Conservation (phyloP, 2,113 vertebrate genomes). For the Passerina amoena region DNA sequence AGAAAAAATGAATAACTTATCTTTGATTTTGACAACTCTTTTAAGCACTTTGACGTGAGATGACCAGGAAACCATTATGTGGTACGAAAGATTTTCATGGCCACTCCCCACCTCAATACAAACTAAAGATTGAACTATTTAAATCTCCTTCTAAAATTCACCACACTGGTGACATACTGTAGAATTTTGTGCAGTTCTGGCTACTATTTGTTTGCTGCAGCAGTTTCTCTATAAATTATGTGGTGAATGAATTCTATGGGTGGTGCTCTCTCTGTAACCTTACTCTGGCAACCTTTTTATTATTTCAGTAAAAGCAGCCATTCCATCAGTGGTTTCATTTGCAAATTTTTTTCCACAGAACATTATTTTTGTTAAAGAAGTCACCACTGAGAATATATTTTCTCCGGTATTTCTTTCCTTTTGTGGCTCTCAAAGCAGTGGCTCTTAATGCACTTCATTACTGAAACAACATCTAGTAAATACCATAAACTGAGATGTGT, state of each 20-base stretch:
- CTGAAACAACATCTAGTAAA: neutral
- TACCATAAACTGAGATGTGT: neutral
- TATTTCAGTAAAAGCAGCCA: neutral
- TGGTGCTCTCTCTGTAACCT: neutral
- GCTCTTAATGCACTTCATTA: neutral
- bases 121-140: neutral
- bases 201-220: neutral
- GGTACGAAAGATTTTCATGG: neutral
- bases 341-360: neutral
- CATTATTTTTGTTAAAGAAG: neutral
- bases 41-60: neutral
- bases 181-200: neutral
- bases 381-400: neutral
- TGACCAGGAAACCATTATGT: neutral
- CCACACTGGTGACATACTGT: rapidly evolving
- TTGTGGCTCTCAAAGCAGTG: neutral
- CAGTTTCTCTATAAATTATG: neutral
- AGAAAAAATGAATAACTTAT: neutral
- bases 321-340: neutral
- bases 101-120: neutral
- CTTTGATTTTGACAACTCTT: neutral
- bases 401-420: too few species aligned
- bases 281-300: neutral
- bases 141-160: neutral
- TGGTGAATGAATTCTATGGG: neutral